Base-by-base conservation (phyloP, 1,140 invertebrate species). In the Saccostrea echinata region DNA sequence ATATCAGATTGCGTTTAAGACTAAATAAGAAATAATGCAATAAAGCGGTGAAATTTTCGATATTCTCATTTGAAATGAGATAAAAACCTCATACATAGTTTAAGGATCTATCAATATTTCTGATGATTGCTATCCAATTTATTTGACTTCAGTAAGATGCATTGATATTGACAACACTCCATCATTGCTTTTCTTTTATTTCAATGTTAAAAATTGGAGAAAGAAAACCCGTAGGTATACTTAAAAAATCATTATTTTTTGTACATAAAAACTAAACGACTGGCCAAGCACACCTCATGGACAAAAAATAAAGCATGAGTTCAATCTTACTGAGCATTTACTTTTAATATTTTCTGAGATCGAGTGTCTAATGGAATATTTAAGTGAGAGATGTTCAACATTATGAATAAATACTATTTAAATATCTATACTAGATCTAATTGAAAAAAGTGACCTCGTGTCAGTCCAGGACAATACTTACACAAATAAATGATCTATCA, bases 191-290 rank as follows among this genome's bases (percentile, higher is more conserved):
- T 76, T 76, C 68, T 76, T 76, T 76, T 76, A 76, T 11, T 35
- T 76, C 68, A 76, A 76, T 33, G 68, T 27, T 33, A 76, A n/a
- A n/a, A n/a, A n/a, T n/a, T n/a, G n/a, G n/a, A n/a, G n/a, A n/a
- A 76, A 57, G 6, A 43, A 43, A 76, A 76, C 27, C 27, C 16
- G 68, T 16, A 27, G 24, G 68, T 30, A 76, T 27, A 76, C 27
- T 30, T 76, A 76, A 76, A 76, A 76, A 76, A 76, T 30, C 27
- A 76, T 76, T 30, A 76, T 76, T 76, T 76, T 33, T 76, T 76
- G 11, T 76, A 76, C 11, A 76, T 30, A 27, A 33, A 76, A 76
- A 76, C 68, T 12, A 76, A 76, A 0, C 68, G 68, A 76, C 68
- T 76, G 24, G 24, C 68, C 68, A 76, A 12, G 12, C 33, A 76